Percentiles rank a stretch among this genome's conserved stretches.
Evolutionary conservation across 64 coral and sea anemone species (phyloP).

Genomic region (Hydrozoanthus tunicans): DNA sequence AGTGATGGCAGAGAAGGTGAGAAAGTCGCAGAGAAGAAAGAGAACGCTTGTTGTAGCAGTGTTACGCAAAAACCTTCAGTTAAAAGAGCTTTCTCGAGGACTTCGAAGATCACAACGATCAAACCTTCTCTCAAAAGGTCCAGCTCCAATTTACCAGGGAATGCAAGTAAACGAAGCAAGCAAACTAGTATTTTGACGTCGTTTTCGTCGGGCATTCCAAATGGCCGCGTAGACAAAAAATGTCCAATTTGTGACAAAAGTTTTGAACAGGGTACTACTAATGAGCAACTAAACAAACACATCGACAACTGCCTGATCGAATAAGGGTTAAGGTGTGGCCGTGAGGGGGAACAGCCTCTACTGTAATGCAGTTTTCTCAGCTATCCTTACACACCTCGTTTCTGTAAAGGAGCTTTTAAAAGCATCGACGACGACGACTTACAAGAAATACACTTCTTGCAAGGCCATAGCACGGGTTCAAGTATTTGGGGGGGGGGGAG

Average conservation of each 20-base stretch:
- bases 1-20: neutral
- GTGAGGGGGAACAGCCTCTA: too few species aligned
- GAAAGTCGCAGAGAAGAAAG: neutral
- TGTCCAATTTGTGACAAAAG: slow-evolving; percentile 82
- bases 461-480: too few species aligned
- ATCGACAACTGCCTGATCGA: slow-evolving; percentile 90
- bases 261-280: slow-evolving; percentile 72
- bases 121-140: slow-evolving; percentile 62
- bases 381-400: too few species aligned
- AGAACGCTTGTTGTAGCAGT: slow-evolving; percentile 5
- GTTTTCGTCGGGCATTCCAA: slow-evolving; percentile 48
- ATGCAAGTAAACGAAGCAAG: slow-evolving; percentile 64
- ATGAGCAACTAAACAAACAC: slow-evolving; percentile 85
- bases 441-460: too few species aligned
- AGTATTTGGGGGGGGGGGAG: too few species aligned
- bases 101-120: slow-evolving; percentile 3
- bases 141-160: slow-evolving; percentile 21
- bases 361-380: too few species aligned
- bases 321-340: neutral
- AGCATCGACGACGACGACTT: too few species aligned
- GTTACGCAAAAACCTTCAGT: neutral
- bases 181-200: slow-evolving; percentile 85
- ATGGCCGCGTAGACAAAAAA: slow-evolving; percentile 19
- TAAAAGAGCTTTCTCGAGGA: slow-evolving; percentile 17
- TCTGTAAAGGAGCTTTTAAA: too few species aligned